Base-by-base conservation (phyloP, 2,113 vertebrate species). In the Micromys minutus region DNA sequence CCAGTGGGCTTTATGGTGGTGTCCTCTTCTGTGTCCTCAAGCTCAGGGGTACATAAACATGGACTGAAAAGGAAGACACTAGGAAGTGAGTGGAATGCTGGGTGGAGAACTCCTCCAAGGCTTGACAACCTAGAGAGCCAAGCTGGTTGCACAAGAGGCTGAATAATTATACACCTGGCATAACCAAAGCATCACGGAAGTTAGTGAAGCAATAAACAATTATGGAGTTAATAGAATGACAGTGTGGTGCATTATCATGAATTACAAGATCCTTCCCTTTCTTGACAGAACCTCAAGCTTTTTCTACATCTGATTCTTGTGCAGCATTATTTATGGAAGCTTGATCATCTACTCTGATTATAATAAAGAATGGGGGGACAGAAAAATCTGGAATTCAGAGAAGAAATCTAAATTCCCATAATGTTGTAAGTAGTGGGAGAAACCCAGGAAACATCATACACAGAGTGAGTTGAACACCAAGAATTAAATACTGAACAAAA, bases 291-390 rank as follows among this genome's bases (percentile, higher is more conserved):
- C 94, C 80, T 93, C 93, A 94, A 90, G 87, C 52, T 31, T 74
- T 95, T 92, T 80, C 72, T 42, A 81, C 36, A 87, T 79, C 86
- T 95, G 55, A 84, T n/a, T 94, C 85, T 80, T 87, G 31, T 26
- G 7, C 55, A 67, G 57, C 67, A 89, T 91, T 91, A 55, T n/a
- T 84, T 91, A 84, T 29, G 59, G 26, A 5, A 93, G 42, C 15
- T 87, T 91, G 89, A 84, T 31, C 17, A 26, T 31, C 74, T 61
- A 71, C 21, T 19, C 10, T 74, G 21, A 61, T 84, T 79, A 87
- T 45, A 67, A 57, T 8, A 55, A 95, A 45, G 72, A 89, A 87
- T 39, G 15, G 29, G 7, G 29, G 76, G 26, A 52, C 17, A 80
- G 36, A 92, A 90, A 55, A 90, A 55, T 79, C 71, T 26, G 83